Evolutionary conservation across 1,140 invertebrate species (phyloP).

Genomic region (Microvelia longipes): DNA sequence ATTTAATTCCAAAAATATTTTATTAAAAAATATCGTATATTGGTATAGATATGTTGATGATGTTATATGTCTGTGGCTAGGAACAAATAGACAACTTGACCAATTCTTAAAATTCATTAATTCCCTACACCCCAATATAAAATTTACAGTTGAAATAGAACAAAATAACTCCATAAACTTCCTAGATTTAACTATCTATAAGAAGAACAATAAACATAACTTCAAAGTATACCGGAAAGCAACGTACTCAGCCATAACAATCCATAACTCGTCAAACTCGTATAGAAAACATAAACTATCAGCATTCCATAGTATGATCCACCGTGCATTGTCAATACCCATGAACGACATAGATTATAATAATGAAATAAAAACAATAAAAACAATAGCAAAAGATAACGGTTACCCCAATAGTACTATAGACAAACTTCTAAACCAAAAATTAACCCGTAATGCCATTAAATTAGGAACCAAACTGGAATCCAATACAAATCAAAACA

Average conservation of each 20-base stretch:
- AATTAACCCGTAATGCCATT: not conserved
- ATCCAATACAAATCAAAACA: not conserved
- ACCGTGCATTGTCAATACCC: not conserved
- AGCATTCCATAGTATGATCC: constrained; percentile 1
- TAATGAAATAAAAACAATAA: not conserved
- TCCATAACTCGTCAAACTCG: not conserved
- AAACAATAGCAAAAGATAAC: constrained; percentile 2
- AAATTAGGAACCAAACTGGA: not conserved
- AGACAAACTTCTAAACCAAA: not conserved
- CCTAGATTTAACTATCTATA: not conserved
- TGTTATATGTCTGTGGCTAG: not conserved
- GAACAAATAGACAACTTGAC: not conserved
- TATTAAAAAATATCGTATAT: not conserved
- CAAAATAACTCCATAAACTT: not conserved
- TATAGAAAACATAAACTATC: not conserved
- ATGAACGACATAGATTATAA: not conserved
- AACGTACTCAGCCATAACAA: not conserved
- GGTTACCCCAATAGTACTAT: not conserved
- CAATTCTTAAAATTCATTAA: not conserved
- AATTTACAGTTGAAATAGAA: constrained; percentile 5
- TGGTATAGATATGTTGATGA: constrained; percentile 6
- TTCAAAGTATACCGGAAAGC: constrained; percentile 5
- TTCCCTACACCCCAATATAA: constrained; percentile 1
- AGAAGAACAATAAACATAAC: not conserved
- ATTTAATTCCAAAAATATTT: not conserved